Evolutionary conservation across 2,888 invertebrate genomes (phyloP), one percentile per base, ranked within the genome.

Genomic region (Caenorhabditis zanzibari): DNA sequence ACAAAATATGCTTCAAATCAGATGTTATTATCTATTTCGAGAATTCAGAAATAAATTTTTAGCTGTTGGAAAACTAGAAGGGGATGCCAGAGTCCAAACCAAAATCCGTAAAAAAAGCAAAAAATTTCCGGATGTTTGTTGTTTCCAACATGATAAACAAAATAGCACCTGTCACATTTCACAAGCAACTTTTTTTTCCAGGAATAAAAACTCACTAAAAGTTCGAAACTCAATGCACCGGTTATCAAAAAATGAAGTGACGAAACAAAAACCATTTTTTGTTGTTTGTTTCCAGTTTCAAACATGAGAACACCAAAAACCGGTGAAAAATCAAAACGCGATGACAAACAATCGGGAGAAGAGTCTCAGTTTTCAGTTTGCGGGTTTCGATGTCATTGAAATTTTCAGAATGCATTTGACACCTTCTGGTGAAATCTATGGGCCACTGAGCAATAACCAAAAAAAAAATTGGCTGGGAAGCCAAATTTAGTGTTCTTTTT

Each of bases 261-360:
- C 54, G 14, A 54, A 52, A 52, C 0, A 24, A 54, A 5, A 14
- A 26, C 24, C 7, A 26, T 54, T 54, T 54, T 52, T 7, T 54
- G 38, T 38, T 38, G 38, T 38, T 38, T 38, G 38, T 47, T 47
- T 47, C 19, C 47, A 47, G 47, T 47, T 47, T 47, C 22, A 38
- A 61, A 61, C 38, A 24, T 24, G 41, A 61, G 61, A 61, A 61
- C 61, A 61, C 19, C 61, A 61, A 41, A 61, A 44, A 61, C 16
- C 61, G 61, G 16, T n/a, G 19, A 54, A 24, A 26, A 54, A 26
- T 26, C 3, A 24, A 26, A 26, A 26, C n/a, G n/a, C n/a, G 7
- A 3, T 4, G 5, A 22, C 19, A 61, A 38, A 38, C 10, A 61
- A 41, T 6, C 10, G 41, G 61, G 54, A n/a, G n/a, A n/a, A n/a